These are phyloP conservation scores for Hydropsyche betteni DNA, from an alignment of 2,888 invertebrate species.

Conservation along the genomic window DNA sequence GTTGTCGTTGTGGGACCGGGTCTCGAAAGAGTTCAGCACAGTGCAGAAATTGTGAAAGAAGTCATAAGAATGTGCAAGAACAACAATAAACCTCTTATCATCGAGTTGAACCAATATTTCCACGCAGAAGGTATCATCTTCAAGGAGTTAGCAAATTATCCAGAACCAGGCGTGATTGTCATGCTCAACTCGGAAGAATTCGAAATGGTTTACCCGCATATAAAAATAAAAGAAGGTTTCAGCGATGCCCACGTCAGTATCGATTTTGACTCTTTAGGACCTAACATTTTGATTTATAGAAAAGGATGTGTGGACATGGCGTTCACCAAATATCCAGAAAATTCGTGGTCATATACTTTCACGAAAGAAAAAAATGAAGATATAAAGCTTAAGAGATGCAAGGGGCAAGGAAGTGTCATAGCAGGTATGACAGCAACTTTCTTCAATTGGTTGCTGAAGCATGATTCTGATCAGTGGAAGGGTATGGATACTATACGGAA, in stretches of 20 bases:
- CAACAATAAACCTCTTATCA: slow-evolving; percentile 69
- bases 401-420: slow-evolving; percentile 39
- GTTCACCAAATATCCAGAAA: slow-evolving; percentile 20
- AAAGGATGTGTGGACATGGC: slow-evolving; percentile 46
- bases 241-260: slow-evolving; percentile 59
- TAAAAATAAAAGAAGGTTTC: slow-evolving; percentile 62
- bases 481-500: slow-evolving; percentile 26
- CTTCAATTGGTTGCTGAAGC: slow-evolving; percentile 38
- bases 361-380: not conserved
- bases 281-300: slow-evolving; percentile 37
- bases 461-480: not conserved
- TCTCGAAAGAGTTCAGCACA: slow-evolving; percentile 66
- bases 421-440: slow-evolving; percentile 40
- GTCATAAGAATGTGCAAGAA: slow-evolving; percentile 71
- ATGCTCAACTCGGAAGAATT: slow-evolving; percentile 95
- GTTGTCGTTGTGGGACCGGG: slow-evolving; percentile 42
- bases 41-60: slow-evolving; percentile 69
- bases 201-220: slow-evolving; percentile 72
- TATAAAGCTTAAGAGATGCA: not conserved
- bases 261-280: slow-evolving; percentile 65
- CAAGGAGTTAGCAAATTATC: slow-evolving; percentile 72
- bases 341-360: slow-evolving; percentile 34
- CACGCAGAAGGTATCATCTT: slow-evolving; percentile 69
- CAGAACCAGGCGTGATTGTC: slow-evolving; percentile 73
- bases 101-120: slow-evolving; percentile 61